Base-by-base conservation (phyloP, 2,888 invertebrate genomes). In the Pilophorus perplexus region DNA sequence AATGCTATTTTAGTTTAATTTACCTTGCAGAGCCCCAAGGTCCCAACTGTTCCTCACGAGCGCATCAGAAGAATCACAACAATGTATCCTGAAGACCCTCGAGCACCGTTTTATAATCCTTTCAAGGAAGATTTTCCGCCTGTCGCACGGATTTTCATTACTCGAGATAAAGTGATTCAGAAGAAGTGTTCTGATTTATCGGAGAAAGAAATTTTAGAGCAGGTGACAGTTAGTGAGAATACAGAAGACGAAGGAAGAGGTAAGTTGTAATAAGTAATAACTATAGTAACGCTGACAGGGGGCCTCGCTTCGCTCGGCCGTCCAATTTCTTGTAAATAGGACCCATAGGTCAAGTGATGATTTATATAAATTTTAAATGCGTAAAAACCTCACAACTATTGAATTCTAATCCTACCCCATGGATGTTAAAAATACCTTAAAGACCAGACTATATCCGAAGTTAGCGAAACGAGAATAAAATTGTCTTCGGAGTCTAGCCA, bases 71-170 rank as follows among this genome's bases (percentile, higher is more conserved):
- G 85, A 68, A 96, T 99, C 73, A 96, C 96, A 0, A 87, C 90
- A 1, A 89, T 85, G 78, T 91, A 88, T 77, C 96, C 96, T 0
- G 90, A 92, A 77, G 92, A 96, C 79, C 88, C 90, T 0, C 83
- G 89, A 68, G 89, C 95, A 0, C 98, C 98, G 0, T 99, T 98
- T 79, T 96, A 91, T 78, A 87, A 90, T 75, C 85, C 88, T 0
- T 78, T 80, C 2, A 80, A 80, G 1, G 74, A 76, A 20, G 83
- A 83, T 62, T 88, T 98, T 82, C 83, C 84, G 37, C 93, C 98
- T 0, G 78, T 99, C 76, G 98, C 97, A 0, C 83, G 81, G 27
- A 81, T 98, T 1, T 85, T 88, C 74, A 80, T 99, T 57, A 84
- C 84, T 14, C 78, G 93, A 66, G 88, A 89, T 37, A 72, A 72